Base-by-base conservation (phyloP, 2,113 vertebrate genomes). In the Chloropsis hardwickii region DNA sequence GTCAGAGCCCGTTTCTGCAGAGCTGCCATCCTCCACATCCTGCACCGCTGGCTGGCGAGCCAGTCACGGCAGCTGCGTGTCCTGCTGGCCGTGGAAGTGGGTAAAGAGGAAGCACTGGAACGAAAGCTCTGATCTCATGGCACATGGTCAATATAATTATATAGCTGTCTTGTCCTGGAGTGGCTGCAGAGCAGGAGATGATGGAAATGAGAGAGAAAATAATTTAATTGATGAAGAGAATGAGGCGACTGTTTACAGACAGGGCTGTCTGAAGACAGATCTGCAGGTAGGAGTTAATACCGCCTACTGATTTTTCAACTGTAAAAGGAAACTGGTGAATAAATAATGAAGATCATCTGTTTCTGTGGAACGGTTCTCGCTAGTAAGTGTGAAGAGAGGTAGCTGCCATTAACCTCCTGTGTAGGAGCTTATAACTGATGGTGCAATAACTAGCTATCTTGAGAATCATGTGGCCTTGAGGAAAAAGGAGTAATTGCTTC, bases 41-140 rank as follows among this genome's bases (percentile, higher is more conserved):
- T 8, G 31, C 17, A 0, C 50, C 4, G 8, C 58, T 50, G 42
- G 1, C 24, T 25, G 14, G 71, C 21, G 60, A 58, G n/a, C 40
- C 18, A 37, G n/a, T 40, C 50, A 39, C 0, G 0, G 44, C 47
- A 28, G 33, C 60, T 27, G 19, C 31, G 1, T 3, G 4, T 56
- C 25, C 12, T 23, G 18, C n/a, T 48, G 25, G 33, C 17, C 15
- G 1, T 54, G 44, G 45, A 54, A 6, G 5, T 6, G 21, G 14
- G 5, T 22, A 17, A 50, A 60, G 64, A 71, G 29, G 61, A 56
- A 66, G 60, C 10, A 6, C 20, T 48, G 37, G 35, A 62, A 61
- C 82, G 45, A 82, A 92, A 82, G 31, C 29, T 78, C 83, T 81
- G 47, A 85, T 47, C 61, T 69, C 27, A 16, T 45, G 40, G 65